These are phyloP conservation scores for Marcusenius ussheri DNA, from an alignment of 2,113 vertebrate species.

Conservation along the genomic window DNA sequence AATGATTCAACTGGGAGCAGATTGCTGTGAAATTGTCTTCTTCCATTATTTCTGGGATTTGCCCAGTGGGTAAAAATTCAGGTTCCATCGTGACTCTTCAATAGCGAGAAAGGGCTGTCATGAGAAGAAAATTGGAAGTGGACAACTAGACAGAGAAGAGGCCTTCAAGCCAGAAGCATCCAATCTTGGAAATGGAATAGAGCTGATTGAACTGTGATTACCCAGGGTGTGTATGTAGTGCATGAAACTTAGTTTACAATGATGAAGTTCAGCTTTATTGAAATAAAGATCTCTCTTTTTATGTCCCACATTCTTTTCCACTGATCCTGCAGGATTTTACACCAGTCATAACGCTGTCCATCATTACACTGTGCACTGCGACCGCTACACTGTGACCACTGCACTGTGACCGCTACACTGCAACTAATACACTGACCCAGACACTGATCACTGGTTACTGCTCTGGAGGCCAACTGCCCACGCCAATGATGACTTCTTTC, in stretches of 20 bases:
- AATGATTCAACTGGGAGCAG: conserved; percentile 7
- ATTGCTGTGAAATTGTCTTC: conserved; percentile 13
- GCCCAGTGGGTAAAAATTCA: neutral
- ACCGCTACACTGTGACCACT: neutral
- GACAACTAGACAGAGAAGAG: neutral
- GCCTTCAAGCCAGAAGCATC: neutral
- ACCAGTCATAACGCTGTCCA: neutral
- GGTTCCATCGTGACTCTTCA: neutral
- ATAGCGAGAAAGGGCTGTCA: neutral
- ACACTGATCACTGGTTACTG: neutral
- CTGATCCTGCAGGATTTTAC: neutral
- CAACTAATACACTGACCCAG: neutral
- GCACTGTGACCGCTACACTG: neutral
- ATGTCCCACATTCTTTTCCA: neutral
- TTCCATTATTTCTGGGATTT: conserved; percentile 18
- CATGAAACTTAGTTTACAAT: neutral
- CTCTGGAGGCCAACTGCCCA: neutral
- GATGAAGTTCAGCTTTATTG: neutral
- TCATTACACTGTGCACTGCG: neutral
- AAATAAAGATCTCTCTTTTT: neutral
- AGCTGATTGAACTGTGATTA: neutral
- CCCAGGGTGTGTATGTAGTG: neutral
- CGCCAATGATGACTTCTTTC: neutral
- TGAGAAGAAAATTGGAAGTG: neutral
- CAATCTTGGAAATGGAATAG: neutral